A percentile compares a stretch with the other conserved stretches of the same genome.
phyloP scores from a whole-genome alignment of 2,888 invertebrate genomes.

The Aethes cnicana region DNA sequence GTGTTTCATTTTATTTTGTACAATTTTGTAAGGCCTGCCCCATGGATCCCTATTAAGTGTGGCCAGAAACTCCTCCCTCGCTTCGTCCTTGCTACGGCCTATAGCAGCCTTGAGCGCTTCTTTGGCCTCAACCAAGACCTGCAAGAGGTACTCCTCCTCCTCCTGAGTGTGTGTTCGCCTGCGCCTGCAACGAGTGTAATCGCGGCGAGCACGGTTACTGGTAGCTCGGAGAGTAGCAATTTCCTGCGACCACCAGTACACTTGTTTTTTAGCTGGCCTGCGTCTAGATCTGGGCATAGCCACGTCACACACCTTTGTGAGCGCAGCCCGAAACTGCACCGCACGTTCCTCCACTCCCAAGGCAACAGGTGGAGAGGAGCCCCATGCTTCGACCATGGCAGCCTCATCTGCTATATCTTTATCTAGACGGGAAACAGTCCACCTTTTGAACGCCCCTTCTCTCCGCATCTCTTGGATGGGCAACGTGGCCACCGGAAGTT shows the following conservation, averaged over 20 bases:
- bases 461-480: not conserved
- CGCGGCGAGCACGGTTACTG: not conserved
- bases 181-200: constrained; percentile 13
- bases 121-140: too few species aligned
- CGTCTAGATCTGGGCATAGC: not conserved
- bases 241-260: constrained; percentile 4
- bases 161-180: too few species aligned
- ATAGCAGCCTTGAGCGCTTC: too few species aligned
- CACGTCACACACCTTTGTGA: not conserved
- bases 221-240: not conserved
- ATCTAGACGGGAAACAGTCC: not conserved
- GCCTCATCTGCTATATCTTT: not conserved
- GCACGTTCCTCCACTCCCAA: not conserved
- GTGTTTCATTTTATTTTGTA: too few species aligned
- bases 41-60: too few species aligned
- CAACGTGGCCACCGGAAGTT: not conserved
- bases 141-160: too few species aligned
- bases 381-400: not conserved
- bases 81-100: too few species aligned
- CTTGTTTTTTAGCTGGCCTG: not conserved
- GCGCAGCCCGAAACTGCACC: not conserved
- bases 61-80: too few species aligned
- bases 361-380: too few species aligned
- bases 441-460: not conserved
- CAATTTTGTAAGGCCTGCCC: too few species aligned